Base-by-base conservation (phyloP, 2,113 vertebrate genomes). In the Perccottus glenii region DNA sequence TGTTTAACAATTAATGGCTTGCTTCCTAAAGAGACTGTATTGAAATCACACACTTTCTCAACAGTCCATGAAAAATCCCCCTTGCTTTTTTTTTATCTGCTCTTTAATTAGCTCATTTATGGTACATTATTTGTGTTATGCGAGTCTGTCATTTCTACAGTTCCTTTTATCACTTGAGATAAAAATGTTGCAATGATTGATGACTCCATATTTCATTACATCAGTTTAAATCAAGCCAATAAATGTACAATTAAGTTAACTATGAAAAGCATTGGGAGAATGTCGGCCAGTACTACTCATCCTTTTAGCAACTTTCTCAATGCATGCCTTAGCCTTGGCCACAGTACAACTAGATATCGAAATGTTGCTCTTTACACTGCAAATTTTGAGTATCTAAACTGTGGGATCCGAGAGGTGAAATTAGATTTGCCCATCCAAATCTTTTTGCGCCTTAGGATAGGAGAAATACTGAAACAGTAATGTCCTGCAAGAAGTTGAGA, bases 1-100 rank as follows among this genome's bases (percentile, higher is more conserved):
- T 46, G 61, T 42, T 27, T 55, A 42, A 67, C 50, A 50, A 61
- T 67, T 62, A 58, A 74, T 78, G 42, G 60, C 32, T 53, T 66
- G 11, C 36, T 73, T 51, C 38, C 56, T 70, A 60, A 77, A 70
- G 70, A 60, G 4, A 78, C 70, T 65, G 44, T 40, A 40, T 40
- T 40, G 8, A 40, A 40, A 40, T 40, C 38, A 40, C 5, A 40
- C 38, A 14, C 44, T 11, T 10, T 5, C 3, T 46, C 19, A 27
- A 27, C 19, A 27, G 19, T 3, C 19, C 19, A 27, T 27, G 19
- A 27, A 46, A 46, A 46, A 11, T 46, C 4, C 44, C 12, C 44
- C 12, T 46, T 46, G 10, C 12, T 11, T 46, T 46, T 12, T n/a
- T 14, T 12, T 12, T 46, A 27, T 27, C 19, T 27, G 19, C 19